phyloP scores from a whole-genome alignment of 1,140 invertebrate species.

The Aphaenogaster ashmeadi region DNA sequence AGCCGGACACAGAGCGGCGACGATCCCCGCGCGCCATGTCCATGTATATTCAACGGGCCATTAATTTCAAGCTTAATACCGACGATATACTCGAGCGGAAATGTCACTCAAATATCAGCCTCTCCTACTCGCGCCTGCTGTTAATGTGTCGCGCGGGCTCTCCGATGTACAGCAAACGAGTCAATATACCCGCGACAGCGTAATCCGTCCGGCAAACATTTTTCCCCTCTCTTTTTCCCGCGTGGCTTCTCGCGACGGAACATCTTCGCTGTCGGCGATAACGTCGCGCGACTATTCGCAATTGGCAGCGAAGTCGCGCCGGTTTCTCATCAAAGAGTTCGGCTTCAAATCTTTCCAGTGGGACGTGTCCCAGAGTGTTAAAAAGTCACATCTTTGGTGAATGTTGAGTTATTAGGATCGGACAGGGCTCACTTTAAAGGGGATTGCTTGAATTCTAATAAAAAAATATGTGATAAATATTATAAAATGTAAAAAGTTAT shows the following conservation, averaged over 20 bases:
- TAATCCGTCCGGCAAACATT: constrained; percentile 37
- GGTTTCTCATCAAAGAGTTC: background rate
- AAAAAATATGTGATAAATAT: background rate
- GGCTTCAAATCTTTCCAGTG: background rate
- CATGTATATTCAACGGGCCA: constrained; percentile 43
- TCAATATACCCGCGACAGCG: constrained; percentile 33
- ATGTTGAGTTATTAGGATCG: too few species aligned
- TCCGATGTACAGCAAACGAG: constrained; percentile 47
- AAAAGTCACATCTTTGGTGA: background rate
- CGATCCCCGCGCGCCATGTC: constrained; percentile 6
- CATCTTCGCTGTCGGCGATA: constrained; percentile 15
- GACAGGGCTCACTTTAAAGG: background rate
- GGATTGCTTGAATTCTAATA: background rate
- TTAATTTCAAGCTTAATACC: constrained; percentile 68
- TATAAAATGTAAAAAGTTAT: background rate
- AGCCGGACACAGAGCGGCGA: background rate
- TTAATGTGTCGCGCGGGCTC: constrained; percentile 21
- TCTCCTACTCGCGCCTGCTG: constrained; percentile 18
- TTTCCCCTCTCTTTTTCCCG: background rate
- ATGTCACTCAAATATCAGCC: constrained; percentile 68
- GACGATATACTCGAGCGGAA: constrained; percentile 51
- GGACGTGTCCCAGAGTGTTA: background rate
- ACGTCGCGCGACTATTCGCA: background rate
- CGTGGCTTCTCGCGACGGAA: background rate
- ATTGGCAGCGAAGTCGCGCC: background rate